Evolutionary conservation across 2,113 vertebrate species (phyloP).

Genomic region (Xenotilapia longispinis): DNA sequence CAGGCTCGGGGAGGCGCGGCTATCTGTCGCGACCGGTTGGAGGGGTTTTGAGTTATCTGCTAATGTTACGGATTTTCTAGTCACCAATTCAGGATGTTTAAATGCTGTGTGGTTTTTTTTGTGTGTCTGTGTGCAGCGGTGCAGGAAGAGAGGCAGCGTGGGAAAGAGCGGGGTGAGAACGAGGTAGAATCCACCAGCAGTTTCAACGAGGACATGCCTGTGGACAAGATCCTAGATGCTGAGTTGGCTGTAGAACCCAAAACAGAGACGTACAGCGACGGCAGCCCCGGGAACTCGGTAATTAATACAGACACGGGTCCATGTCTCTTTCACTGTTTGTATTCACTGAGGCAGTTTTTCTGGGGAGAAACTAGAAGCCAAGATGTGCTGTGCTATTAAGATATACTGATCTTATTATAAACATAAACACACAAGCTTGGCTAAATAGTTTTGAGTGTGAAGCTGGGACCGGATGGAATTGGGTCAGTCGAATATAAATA

Average conservation of each 20-base stretch:
- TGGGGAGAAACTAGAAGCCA: background rate
- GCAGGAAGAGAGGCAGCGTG: constrained; percentile 92
- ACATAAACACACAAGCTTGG: background rate
- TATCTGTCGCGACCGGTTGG: background rate
- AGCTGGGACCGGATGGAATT: background rate
- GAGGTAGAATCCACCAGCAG: constrained; percentile 79
- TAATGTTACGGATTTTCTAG: background rate
- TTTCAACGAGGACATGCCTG: constrained; percentile 89
- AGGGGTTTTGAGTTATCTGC: background rate
- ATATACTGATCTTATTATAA: background rate
- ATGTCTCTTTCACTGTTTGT: background rate
- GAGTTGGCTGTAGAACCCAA: constrained; percentile 92
- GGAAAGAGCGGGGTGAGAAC: constrained; percentile 82
- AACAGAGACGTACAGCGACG: constrained; percentile 79
- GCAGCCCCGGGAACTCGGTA: constrained; percentile 83
- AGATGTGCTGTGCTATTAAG: background rate
- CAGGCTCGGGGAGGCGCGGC: background rate
- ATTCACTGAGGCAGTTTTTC: background rate
- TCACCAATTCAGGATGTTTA: background rate
- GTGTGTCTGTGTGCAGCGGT: constrained; percentile 73
- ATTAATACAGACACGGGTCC: background rate
- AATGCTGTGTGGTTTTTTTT: background rate
- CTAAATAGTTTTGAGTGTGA: background rate
- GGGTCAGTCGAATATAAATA: background rate
- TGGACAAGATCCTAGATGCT: constrained; percentile 93